Conservation (phyloP, 1,140 invertebrate species). For the Zophobas morio region DNA sequence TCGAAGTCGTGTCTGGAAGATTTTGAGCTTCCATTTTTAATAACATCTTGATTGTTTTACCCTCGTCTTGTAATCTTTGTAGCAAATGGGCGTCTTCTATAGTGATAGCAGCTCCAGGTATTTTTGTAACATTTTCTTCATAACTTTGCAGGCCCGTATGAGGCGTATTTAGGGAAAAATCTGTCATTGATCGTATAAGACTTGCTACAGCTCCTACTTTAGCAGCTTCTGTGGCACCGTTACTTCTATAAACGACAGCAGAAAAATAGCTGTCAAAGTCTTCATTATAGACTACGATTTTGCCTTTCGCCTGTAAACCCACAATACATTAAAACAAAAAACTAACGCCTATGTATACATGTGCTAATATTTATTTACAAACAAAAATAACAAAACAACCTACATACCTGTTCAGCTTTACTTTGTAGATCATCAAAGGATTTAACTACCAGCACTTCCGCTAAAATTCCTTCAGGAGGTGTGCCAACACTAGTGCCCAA, state of each 20-base stretch:
- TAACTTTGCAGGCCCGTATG: slow-evolving; percentile 81
- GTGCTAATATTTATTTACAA: too few species aligned
- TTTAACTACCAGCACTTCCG: slow-evolving; percentile 78
- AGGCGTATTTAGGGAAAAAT: slow-evolving; percentile 80
- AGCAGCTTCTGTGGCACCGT: slow-evolving; percentile 76
- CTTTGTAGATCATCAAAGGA: slow-evolving; percentile 76
- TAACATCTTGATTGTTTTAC: slow-evolving; percentile 68
- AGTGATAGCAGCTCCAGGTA: slow-evolving; percentile 85
- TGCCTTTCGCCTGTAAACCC: slow-evolving; percentile 69
- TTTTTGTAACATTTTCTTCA: slow-evolving; percentile 73
- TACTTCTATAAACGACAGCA: slow-evolving; percentile 68
- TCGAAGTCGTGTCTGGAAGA: slow-evolving; percentile 65
- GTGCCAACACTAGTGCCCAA: slow-evolving; percentile 79
- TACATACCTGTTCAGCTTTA: slow-evolving; percentile 39
- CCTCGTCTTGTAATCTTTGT: slow-evolving; percentile 72
- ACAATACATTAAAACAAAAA: too few species aligned
- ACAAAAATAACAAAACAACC: too few species aligned
- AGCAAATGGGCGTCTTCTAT: slow-evolving; percentile 86
- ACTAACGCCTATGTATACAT: too few species aligned
- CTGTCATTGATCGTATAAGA: slow-evolving; percentile 81
- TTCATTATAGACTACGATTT: slow-evolving; percentile 73
- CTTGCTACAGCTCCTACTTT: slow-evolving; percentile 82
- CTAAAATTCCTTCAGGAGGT: slow-evolving; percentile 76
- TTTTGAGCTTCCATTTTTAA: slow-evolving; percentile 65
- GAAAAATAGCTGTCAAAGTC: not conserved